Conservation (phyloP, 2,888 invertebrate genomes). For the Nemoura dubitans region DNA sequence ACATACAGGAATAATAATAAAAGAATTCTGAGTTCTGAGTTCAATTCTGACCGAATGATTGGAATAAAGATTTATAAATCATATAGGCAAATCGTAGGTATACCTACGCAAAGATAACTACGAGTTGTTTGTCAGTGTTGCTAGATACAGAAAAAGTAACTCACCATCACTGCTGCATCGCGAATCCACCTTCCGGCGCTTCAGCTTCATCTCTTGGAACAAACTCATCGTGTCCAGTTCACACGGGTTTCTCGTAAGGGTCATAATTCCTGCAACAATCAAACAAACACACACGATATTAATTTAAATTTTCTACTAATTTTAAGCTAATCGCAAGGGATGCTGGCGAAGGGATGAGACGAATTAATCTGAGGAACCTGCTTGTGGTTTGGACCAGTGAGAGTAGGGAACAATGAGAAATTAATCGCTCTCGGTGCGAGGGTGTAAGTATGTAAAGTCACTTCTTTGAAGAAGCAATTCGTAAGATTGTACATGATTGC, state of each 20-base stretch:
- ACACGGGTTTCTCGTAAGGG: constrained; percentile 96
- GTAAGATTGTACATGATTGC: no score
- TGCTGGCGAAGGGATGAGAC: background rate
- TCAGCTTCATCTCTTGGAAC: constrained; percentile 97
- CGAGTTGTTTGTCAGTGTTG: background rate
- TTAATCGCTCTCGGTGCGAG: background rate
- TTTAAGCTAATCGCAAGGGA: background rate
- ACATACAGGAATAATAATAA: no score
- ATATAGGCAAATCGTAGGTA: no score
- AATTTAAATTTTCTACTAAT: background rate
- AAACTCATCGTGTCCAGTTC: constrained; percentile 99
- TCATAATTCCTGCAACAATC: constrained; percentile 87
- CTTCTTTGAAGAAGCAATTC: no score
- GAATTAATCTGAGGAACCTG: background rate
- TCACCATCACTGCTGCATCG: constrained; percentile 95
- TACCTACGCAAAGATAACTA: no score
- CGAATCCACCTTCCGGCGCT: constrained; percentile 97
- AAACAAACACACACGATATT: constrained; percentile 44
- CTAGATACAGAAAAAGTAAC: no score
- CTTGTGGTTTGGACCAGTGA: background rate
- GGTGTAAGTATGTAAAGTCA: no score
- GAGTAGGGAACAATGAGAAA: background rate
- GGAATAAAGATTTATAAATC: no score
- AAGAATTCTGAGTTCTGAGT: no score
- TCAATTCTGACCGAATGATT: no score